Conservation (phyloP, 2,113 vertebrate genomes). For the Alces alces region DNA sequence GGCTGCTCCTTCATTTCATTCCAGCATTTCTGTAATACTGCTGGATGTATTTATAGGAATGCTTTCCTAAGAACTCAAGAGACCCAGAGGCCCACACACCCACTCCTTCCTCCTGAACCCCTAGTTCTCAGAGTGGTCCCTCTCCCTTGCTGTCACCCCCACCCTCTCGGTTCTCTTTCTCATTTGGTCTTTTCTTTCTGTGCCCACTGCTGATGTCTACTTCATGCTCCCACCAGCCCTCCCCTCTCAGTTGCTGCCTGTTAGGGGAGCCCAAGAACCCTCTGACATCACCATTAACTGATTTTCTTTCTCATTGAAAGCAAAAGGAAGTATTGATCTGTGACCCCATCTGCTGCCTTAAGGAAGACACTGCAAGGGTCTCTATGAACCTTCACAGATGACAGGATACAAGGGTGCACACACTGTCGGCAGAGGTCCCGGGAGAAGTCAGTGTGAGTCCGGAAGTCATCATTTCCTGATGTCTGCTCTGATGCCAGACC, state of each 20-base stretch:
- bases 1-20: background rate
- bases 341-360: background rate
- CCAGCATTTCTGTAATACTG: background rate
- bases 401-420: background rate
- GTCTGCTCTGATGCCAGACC: background rate
- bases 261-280: background rate
- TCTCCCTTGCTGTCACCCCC: background rate
- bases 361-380: background rate
- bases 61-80: background rate
- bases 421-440: background rate
- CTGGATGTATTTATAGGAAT: background rate
- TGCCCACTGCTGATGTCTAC: no score
- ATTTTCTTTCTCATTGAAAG: background rate
- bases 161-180: background rate
- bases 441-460: background rate
- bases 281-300: background rate
- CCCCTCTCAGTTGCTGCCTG: background rate
- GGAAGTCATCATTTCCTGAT: background rate
- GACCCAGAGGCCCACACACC: background rate
- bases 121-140: background rate
- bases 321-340: background rate
- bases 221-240: background rate
- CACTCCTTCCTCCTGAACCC: background rate
- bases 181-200: background rate
- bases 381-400: background rate